These are phyloP conservation scores for Mylabris phalerata DNA, from an alignment of 1,140 invertebrate species.

Conservation along the genomic window DNA sequence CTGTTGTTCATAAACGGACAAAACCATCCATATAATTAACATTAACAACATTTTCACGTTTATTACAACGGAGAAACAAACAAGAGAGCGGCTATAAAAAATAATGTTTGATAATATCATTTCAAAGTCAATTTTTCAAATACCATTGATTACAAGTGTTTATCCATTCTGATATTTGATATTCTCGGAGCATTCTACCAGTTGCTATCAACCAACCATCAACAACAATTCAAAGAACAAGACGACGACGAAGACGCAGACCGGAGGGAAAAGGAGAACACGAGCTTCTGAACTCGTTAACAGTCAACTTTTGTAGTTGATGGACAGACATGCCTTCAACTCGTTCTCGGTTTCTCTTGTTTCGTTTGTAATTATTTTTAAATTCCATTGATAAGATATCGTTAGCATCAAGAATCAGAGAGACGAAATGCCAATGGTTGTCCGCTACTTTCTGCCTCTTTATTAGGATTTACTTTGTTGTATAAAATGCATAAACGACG, in stretches of 20 bases:
- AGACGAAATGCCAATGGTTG: conserved; percentile 18
- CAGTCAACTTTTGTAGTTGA: conserved; percentile 19
- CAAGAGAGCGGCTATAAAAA: too few relatives aligned
- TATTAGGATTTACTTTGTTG: conserved; percentile 27
- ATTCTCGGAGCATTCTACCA: conserved; percentile 20
- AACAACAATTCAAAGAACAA: too few relatives aligned
- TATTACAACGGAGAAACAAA: too few relatives aligned
- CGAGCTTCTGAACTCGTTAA: conserved; percentile 26
- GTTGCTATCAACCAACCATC: conserved; percentile 12
- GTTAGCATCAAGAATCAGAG: conserved; percentile 23
- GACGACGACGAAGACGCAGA: too few relatives aligned
- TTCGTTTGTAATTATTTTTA: conserved; percentile 30
- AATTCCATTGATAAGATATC: conserved; percentile 31
- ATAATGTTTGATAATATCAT: too few relatives aligned
- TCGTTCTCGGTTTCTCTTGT: conserved; percentile 17
- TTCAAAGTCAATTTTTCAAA: conserved; percentile 12
- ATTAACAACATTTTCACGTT: too few relatives aligned
- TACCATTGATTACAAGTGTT: conserved; percentile 1
- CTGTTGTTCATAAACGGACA: too few relatives aligned
- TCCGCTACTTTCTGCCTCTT: conserved; percentile 15
- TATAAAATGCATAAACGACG: background rate
- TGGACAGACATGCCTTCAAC: conserved; percentile 26
- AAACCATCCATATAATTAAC: too few relatives aligned
- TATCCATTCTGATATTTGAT: conserved; percentile 15
- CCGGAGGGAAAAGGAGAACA: background rate